Evolutionary conservation across 2,888 invertebrate genomes (phyloP).

Genomic region (Mimachlamys varia): DNA sequence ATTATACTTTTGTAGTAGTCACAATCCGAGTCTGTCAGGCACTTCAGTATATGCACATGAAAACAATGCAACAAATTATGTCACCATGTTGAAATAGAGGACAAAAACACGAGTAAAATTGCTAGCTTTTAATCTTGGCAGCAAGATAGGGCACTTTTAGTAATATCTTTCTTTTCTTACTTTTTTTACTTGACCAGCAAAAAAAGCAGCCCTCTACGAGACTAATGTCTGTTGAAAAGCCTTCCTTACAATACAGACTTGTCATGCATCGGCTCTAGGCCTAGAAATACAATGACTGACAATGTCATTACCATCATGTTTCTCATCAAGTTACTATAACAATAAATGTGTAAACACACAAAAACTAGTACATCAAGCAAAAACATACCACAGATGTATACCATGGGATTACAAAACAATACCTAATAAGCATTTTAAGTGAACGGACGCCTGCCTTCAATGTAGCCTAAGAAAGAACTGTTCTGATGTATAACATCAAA

Average conservation of each 20-base stretch:
- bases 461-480: not conserved
- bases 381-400: constrained; percentile 43
- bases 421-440: constrained; percentile 36
- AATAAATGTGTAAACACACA: constrained; percentile 41
- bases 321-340: constrained; percentile 36
- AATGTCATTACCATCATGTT: constrained; percentile 34
- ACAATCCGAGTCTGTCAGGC: too few relatives aligned
- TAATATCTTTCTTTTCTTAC: constrained; percentile 32
- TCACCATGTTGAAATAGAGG: not conserved
- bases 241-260: constrained; percentile 19
- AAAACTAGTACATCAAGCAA: constrained; percentile 45
- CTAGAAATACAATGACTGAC: constrained; percentile 31
- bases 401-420: constrained; percentile 43
- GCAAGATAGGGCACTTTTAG: constrained; percentile 47
- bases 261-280: constrained; percentile 30
- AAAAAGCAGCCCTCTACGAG: constrained; percentile 34
- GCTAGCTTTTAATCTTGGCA: constrained; percentile 52
- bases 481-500: not conserved
- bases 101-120: constrained; percentile 38
- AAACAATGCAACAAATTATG: too few relatives aligned
- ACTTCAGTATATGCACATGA: too few relatives aligned
- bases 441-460: constrained; percentile 13
- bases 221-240: constrained; percentile 33
- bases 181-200: not conserved
- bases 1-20: too few relatives aligned